Evolutionary conservation across 1,140 invertebrate genomes (phyloP).

Genomic region (Hylaeus anthracinus): DNA sequence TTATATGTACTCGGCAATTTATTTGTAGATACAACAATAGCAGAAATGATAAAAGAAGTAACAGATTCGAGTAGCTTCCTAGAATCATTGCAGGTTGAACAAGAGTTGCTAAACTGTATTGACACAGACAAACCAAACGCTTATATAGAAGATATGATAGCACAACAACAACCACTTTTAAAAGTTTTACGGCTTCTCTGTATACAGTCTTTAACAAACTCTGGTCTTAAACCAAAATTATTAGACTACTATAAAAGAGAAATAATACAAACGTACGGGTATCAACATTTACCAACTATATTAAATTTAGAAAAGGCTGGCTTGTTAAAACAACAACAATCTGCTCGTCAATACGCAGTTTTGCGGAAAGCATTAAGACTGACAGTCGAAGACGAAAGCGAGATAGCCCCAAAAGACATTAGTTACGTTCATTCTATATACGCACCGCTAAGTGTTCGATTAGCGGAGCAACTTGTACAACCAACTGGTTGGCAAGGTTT

Average conservation of each 20-base stretch:
- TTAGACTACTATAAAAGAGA: slow-evolving; percentile 96
- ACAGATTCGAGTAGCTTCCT: slow-evolving; percentile 86
- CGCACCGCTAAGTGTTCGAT: slow-evolving; percentile 94
- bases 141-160: slow-evolving; percentile 96
- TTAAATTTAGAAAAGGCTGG: slow-evolving; percentile 94
- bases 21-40: slow-evolving; percentile 87
- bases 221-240: slow-evolving; percentile 94
- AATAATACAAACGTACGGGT: slow-evolving; percentile 94
- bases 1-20: slow-evolving; percentile 29
- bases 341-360: slow-evolving; percentile 86
- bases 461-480: slow-evolving; percentile 92
- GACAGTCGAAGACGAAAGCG: slow-evolving; percentile 93
- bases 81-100: slow-evolving; percentile 88
- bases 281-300: slow-evolving; percentile 91
- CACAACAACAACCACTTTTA: slow-evolving; percentile 89
- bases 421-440: slow-evolving; percentile 97
- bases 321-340: slow-evolving; percentile 88
- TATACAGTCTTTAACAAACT: slow-evolving; percentile 92
- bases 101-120: slow-evolving; percentile 95
- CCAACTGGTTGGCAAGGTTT: slow-evolving; percentile 91
- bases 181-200: slow-evolving; percentile 94
- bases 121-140: slow-evolving; percentile 93
- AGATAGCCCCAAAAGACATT: slow-evolving; percentile 93
- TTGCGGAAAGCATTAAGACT: slow-evolving; percentile 89
- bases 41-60: slow-evolving; percentile 88